Evolutionary conservation across 37 sponge, comb jelly and placozoan species (phyloP).

Genomic region (Chondrilla cf. caribensis): DNA sequence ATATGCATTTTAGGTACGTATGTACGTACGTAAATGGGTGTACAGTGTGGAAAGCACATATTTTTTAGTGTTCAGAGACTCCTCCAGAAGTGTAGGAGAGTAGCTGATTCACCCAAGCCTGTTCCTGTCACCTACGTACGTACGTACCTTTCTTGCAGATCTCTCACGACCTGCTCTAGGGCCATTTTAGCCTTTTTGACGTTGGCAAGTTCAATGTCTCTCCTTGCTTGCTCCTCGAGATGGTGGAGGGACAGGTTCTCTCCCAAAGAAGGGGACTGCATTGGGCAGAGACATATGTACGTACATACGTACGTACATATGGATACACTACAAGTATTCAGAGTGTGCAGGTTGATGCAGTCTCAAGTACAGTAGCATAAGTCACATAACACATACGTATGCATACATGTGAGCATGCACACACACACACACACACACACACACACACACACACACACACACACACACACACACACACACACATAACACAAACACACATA

Average conservation of each 20-base stretch:
- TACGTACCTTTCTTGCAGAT: conserved; percentile 52
- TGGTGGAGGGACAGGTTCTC: conserved; percentile 30
- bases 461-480: too few species aligned
- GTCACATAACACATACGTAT: background rate
- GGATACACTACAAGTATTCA: too few species aligned
- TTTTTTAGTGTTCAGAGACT: too few species aligned
- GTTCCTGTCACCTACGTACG: too few species aligned
- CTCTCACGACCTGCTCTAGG: conserved; percentile 57
- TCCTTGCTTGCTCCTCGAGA: conserved; percentile 44
- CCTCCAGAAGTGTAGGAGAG: too few species aligned
- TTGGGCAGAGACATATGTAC: background rate
- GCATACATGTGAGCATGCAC: background rate
- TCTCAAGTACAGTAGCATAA: too few species aligned
- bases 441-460: conserved; percentile 31
- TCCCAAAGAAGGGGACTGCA: conserved; percentile 16
- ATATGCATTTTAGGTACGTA: too few species aligned
- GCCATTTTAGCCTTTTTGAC: conserved; percentile 35
- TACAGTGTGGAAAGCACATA: too few species aligned
- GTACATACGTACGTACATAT: conserved; percentile 7
- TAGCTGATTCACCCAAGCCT: too few species aligned
- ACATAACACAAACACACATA: too few species aligned
- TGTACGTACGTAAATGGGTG: too few species aligned
- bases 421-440: conserved; percentile 46
- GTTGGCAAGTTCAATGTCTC: conserved; percentile 28
- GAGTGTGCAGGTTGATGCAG: too few species aligned